Evolutionary conservation across 2,888 invertebrate genomes (phyloP), one percentile per base, ranked within the genome.

Genomic region (Smittia aterrima): DNA sequence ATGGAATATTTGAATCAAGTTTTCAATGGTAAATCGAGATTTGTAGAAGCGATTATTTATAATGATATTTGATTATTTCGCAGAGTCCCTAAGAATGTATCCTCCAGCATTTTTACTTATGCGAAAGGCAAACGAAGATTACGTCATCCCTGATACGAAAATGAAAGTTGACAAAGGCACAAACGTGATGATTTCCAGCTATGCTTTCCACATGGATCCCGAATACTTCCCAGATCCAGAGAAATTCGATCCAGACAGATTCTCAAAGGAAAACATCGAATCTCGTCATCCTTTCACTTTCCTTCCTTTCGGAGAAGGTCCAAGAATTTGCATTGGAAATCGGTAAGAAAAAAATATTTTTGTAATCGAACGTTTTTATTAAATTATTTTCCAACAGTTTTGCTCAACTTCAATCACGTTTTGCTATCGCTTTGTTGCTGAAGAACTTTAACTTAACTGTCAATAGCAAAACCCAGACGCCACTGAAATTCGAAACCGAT

Each of bases 161-260:
- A 77, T 84, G 74, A 78, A 81, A 1, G 82, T 85, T 75, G 84
- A 85, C 66, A 80, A 83, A 75, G 85, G 84, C 0, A 84, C 83
- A 0, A 77, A 75, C 38, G 20, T 76, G 1, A 3, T 75, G 3
- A 77, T 81, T 13, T 80, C 80, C 6, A 77, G 79, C 9, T 75
- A 75, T 74, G 79, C 77, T n/a, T 76, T 84, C 13, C 84, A 84
- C 64, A 78, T 78, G 20, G 82, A 84, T 77, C 80, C 81, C 0
- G 77, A 82, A 53, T 81, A 80, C 76, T 84, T 80, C 76, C 80
- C 82, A 0, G 79, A 84, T 53, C 84, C 84, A 0, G 80, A 82
- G 1, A 77, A 76, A 32, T 81, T 81, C 75, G 80, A 80, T 76
- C 81, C 81, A 2, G 81, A 81, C 75, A 75, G 84, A 74, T 84